Percentiles rank a stretch among this genome's conserved stretches.
These are phyloP conservation scores for Tragelaphus buxtoni DNA, from an alignment of 2,113 vertebrate species.

Conservation along the genomic window DNA sequence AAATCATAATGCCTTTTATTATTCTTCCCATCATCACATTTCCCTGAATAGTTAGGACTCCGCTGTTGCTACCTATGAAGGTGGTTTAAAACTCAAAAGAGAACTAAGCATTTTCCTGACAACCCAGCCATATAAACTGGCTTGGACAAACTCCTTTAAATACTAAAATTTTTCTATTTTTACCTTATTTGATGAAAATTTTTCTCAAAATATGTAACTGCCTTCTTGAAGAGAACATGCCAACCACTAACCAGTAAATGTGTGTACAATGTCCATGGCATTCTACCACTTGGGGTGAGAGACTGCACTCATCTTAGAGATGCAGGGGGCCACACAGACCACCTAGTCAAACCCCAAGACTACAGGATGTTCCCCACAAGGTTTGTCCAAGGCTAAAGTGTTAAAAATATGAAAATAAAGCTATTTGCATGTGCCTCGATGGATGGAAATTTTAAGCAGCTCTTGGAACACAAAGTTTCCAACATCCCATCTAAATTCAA, in stretches of 20 bases:
- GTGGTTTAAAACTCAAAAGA: background rate
- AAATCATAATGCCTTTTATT: background rate
- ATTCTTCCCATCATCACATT: background rate
- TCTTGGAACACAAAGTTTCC: background rate
- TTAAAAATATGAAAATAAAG: constrained; percentile 19
- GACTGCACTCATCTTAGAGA: background rate
- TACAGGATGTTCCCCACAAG: background rate
- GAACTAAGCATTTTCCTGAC: background rate
- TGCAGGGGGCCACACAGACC: background rate
- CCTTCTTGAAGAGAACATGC: background rate
- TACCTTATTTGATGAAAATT: background rate
- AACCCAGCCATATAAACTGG: background rate
- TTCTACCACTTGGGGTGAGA: background rate
- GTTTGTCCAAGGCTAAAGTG: background rate
- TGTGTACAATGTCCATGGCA: too few species aligned
- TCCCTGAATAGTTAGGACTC: background rate
- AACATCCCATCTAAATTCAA: constrained; percentile 7
- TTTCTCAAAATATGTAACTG: constrained; percentile 9
- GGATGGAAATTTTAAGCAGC: background rate
- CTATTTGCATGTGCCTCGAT: background rate
- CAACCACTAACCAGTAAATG: background rate
- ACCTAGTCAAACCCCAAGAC: background rate
- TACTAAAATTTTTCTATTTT: background rate
- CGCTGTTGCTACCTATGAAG: background rate
- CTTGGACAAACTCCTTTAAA: background rate